Base-by-base conservation (phyloP, 1,140 invertebrate genomes). In the Zeugodacus cucurbitae region DNA sequence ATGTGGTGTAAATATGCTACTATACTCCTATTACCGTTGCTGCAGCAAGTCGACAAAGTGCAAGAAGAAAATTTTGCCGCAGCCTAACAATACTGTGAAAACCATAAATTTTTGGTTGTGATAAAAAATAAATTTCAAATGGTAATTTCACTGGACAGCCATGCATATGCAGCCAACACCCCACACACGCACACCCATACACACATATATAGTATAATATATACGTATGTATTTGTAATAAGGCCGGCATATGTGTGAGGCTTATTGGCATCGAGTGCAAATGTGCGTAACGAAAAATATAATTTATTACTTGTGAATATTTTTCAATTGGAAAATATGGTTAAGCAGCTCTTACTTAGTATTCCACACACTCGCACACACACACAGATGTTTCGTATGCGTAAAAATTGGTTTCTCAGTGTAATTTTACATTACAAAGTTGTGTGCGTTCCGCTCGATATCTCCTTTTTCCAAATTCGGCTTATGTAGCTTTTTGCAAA, bases 311-410 rank as follows among this genome's bases (percentile, higher is more conserved):
- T 74, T 26, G 70, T 29, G 34, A 74, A 74, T 74, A 74, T 74
- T 74, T 74, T 74, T 74, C 70, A 74, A 74, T 74, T 74, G 70
- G 70, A 74, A 74, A 74, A 74, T 74, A 74, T 44, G 70, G 70
- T 74, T 74, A 29, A 74, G 70, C 17, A 74, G 29, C 20, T 41
- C 70, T 74, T 74, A 74, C 70, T 74, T 74, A 41, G 70, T 1
- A 74, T 74, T 74, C 32, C 3, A 44, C 37, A 26, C 26, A 20
- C 26, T 11, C 29, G 29, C 62, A 67, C 8, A 67, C 64, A 34
- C 2, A 29, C 6, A 67, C 0, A 34, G 1, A 20, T 22, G 62
- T 41, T 34, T 74, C 14, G 22, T 44, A 74, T n/a, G n/a, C n/a
- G n/a, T n/a, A 74, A 74, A 74, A 74, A 74, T 67, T 34, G 26